These are phyloP conservation scores for Prunella strophiata DNA, from an alignment of 2,797 vertebrate species.

Conservation along the genomic window DNA sequence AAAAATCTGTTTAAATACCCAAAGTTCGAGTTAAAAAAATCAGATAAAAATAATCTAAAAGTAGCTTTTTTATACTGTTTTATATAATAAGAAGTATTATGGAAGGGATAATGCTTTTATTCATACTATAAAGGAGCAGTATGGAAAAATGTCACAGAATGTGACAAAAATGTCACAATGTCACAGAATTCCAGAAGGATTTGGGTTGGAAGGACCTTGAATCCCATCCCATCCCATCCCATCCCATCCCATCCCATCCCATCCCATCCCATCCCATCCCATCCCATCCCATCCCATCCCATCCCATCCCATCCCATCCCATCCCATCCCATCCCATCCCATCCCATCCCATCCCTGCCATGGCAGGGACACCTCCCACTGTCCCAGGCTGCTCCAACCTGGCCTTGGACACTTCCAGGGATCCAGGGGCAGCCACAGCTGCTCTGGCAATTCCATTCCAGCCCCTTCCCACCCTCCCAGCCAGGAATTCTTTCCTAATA, in stretches of 20 bases:
- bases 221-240: not conserved
- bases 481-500: not conserved
- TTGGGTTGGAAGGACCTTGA: too few species aligned
- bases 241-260: not conserved
- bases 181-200: not conserved
- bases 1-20: not conserved
- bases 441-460: not conserved
- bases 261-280: not conserved
- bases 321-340: not conserved
- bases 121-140: not conserved
- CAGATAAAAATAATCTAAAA: not conserved
- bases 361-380: not conserved
- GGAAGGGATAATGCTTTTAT: not conserved
- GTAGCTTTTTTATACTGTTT: not conserved
- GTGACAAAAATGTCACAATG: too few species aligned
- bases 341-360: not conserved
- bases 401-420: not conserved
- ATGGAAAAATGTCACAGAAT: not conserved
- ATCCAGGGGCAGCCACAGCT: not conserved
- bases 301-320: too few species aligned
- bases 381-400: not conserved
- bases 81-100: rapidly evolving
- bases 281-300: too few species aligned
- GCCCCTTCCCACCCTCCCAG: not conserved
- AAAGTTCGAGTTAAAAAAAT: not conserved